Evolutionary conservation across 2,888 invertebrate species (phyloP).

Genomic region (Caradrina clavipalpis): DNA sequence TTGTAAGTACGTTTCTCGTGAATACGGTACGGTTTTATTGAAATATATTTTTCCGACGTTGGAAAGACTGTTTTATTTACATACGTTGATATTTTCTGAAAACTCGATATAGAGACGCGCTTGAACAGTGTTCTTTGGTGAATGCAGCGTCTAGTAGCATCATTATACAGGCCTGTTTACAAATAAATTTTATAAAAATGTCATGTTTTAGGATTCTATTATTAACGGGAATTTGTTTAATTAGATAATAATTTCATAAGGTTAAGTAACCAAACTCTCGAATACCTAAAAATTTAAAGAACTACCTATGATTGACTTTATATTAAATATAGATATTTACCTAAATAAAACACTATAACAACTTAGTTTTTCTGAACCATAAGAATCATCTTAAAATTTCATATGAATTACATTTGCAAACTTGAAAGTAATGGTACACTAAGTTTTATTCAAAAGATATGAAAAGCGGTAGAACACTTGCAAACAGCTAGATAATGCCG

Average conservation of each 20-base stretch:
- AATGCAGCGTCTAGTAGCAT: constrained; percentile 6
- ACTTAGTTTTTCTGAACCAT: not conserved
- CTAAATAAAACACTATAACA: not conserved
- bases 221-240: not conserved
- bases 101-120: constrained; percentile 59
- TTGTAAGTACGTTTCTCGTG: constrained; percentile 56
- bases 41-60: constrained; percentile 70
- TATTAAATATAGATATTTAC: not conserved
- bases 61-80: constrained; percentile 72
- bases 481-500: constrained; percentile 89
- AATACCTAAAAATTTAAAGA: not conserved
- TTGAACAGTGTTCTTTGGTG: constrained; percentile 45
- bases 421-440: constrained; percentile 46
- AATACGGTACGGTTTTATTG: constrained; percentile 68
- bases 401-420: constrained; percentile 40
- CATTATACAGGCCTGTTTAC: not conserved
- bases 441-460: constrained; percentile 87
- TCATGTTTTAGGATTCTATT: not conserved
- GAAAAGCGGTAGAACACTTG: constrained; percentile 83
- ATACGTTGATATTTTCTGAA: constrained; percentile 69
- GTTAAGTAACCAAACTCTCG: no score
- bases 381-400: constrained; percentile 12
- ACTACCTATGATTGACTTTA: not conserved
- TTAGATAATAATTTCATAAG: not conserved
- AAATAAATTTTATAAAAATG: not conserved